These are phyloP conservation scores for Henricia sp. DNA, from an alignment of 53 echinoderm and acorn worm species.

Conservation along the genomic window DNA sequence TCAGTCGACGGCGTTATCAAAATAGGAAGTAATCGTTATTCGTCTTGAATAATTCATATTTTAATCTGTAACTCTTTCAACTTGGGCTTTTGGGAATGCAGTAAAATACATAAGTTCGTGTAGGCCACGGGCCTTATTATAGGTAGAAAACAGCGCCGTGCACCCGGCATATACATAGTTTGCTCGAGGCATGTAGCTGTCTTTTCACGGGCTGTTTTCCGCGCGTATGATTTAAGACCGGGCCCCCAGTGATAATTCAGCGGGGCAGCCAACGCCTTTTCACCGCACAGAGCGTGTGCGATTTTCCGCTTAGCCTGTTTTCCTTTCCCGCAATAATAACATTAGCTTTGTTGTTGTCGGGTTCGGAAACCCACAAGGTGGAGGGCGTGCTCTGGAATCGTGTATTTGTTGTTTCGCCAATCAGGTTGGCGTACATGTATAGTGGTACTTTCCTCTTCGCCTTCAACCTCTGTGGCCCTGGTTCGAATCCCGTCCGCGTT, in stretches of 20 bases:
- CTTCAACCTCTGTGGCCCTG: too few relatives aligned
- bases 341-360: too few relatives aligned
- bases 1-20: neutral
- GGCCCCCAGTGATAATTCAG: constrained; percentile 6
- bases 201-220: constrained; percentile 8
- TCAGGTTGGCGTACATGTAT: too few relatives aligned
- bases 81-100: neutral
- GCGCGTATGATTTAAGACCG: constrained; percentile 1
- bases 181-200: constrained; percentile 6
- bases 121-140: neutral
- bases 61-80: constrained; percentile 27
- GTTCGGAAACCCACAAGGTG: too few relatives aligned
- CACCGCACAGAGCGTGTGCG: neutral
- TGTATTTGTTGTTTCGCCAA: too few relatives aligned
- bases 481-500: too few relatives aligned
- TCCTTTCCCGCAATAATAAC: constrained; percentile 1
- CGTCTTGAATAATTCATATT: constrained; percentile 41
- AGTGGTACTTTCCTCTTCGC: too few relatives aligned
- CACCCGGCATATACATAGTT: neutral
- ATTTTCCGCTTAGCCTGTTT: constrained; percentile 34
- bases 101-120: neutral
- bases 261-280: constrained; percentile 1
- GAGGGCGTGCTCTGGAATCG: too few relatives aligned
- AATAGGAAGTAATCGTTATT: constrained; percentile 29
- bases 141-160: neutral